A percentile compares a stretch with the other conserved stretches of the same genome.
These are phyloP conservation scores for Stomatorhinus ivindoensis DNA, from an alignment of 2,113 vertebrate genomes.

Conservation along the genomic window DNA sequence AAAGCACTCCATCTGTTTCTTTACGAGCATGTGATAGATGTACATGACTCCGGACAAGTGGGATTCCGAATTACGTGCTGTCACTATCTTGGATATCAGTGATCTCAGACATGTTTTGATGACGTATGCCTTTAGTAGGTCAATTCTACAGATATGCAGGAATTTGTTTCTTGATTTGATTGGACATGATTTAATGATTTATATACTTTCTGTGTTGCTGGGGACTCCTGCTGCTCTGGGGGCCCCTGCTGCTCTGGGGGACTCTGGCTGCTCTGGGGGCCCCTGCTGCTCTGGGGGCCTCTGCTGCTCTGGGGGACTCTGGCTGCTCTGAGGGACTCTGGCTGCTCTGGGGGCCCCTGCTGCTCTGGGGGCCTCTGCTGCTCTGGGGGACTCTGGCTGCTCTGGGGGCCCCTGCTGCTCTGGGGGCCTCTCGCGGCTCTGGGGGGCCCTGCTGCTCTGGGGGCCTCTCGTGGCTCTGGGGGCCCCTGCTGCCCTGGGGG, in stretches of 20 bases:
- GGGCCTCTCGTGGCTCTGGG: constrained; percentile 51
- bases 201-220: too few species aligned
- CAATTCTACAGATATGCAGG: neutral
- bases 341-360: constrained; percentile 53
- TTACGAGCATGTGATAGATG: neutral
- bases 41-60: neutral
- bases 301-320: constrained; percentile 52
- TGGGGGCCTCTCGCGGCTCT: constrained; percentile 60
- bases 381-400: neutral
- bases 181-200: too few species aligned
- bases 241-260: constrained; percentile 53
- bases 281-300: constrained; percentile 38
- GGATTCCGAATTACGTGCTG: neutral
- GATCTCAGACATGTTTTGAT: neutral
- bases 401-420: too few species aligned
- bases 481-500: constrained; percentile 59
- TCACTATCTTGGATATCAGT: neutral
- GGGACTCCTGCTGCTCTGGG: neutral
- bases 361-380: constrained; percentile 46
- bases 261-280: constrained; percentile 52
- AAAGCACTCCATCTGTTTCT: neutral
- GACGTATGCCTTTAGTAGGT: neutral
- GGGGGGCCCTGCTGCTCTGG: constrained; percentile 55
- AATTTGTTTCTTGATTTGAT: neutral
- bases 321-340: constrained; percentile 62